phyloP scores from a whole-genome alignment of 2,113 vertebrate genomes.

The Ciconia maguari region DNA sequence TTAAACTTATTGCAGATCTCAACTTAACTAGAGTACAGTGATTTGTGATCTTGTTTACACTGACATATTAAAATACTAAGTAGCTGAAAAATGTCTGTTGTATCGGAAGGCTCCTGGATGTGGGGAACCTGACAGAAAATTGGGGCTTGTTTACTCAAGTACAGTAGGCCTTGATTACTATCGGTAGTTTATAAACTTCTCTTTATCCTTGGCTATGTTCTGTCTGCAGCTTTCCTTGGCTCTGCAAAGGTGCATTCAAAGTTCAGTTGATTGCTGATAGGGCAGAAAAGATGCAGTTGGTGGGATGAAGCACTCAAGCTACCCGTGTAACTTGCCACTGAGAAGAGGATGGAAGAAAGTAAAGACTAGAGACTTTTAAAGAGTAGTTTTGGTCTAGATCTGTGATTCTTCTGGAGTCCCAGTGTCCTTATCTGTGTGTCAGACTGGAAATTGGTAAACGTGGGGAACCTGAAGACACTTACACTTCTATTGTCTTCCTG shows the following conservation, averaged over 20 bases:
- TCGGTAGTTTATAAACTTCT: background rate
- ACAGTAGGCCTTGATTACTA: background rate
- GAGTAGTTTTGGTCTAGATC: background rate
- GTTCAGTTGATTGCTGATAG: background rate
- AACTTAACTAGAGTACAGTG: background rate
- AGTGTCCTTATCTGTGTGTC: background rate
- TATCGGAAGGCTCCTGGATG: background rate
- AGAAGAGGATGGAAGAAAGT: background rate
- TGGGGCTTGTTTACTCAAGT: background rate
- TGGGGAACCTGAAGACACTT: background rate
- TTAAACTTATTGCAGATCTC: background rate
- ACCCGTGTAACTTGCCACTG: background rate
- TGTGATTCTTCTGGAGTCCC: background rate
- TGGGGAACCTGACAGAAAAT: background rate
- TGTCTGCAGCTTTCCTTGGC: background rate
- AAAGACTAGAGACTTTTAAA: background rate
- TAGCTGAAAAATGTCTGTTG: background rate
- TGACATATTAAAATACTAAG: background rate
- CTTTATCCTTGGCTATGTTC: background rate
- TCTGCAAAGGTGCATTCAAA: background rate
- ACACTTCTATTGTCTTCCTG: background rate
- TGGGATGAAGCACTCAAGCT: background rate
- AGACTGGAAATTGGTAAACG: background rate
- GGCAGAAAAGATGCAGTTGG: background rate
- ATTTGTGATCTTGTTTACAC: background rate